A percentile compares a stretch with the other conserved stretches of the same genome.
These are phyloP conservation scores for Aspidiotus destructor DNA, from an alignment of 2,888 invertebrate species.

Conservation along the genomic window DNA sequence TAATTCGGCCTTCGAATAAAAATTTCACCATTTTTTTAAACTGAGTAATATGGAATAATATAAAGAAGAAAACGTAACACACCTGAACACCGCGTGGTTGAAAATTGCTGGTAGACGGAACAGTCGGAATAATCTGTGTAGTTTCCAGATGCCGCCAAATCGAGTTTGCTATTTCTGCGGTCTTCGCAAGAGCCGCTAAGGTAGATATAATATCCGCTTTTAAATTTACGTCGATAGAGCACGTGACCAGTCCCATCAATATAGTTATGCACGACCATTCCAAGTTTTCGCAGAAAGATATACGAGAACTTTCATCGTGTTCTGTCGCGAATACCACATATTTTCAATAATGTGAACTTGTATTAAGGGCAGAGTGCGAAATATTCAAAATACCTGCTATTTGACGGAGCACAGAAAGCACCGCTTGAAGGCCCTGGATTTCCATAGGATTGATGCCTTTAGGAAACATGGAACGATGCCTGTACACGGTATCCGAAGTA, in stretches of 20 bases:
- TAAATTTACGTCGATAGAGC: slow-evolving; percentile 72
- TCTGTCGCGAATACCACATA: slow-evolving; percentile 38
- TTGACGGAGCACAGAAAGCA: slow-evolving; percentile 63
- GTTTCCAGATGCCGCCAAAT: slow-evolving; percentile 81
- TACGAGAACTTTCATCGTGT: slow-evolving; percentile 67
- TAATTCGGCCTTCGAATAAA: slow-evolving; percentile 62
- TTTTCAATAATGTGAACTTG: not conserved
- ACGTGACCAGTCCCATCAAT: slow-evolving; percentile 72
- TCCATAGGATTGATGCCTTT: slow-evolving; percentile 67
- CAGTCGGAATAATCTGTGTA: slow-evolving; percentile 64
- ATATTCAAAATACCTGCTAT: slow-evolving; percentile 51
- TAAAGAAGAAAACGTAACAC: not conserved
- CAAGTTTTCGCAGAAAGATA: slow-evolving; percentile 75
- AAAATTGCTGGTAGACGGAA: slow-evolving; percentile 53
- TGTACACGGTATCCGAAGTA: slow-evolving; percentile 55
- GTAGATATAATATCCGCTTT: slow-evolving; percentile 75
- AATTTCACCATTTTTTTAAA: not conserved
- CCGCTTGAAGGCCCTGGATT: slow-evolving; percentile 74
- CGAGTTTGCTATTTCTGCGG: slow-evolving; percentile 58
- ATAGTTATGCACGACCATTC: slow-evolving; percentile 76
- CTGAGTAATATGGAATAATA: no score
- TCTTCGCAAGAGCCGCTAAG: slow-evolving; percentile 67
- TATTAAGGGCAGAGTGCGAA: not conserved
- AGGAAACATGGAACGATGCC: slow-evolving; percentile 43
- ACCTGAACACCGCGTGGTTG: slow-evolving; percentile 46